Conservation (phyloP, 1,140 invertebrate genomes). For the Halyomorpha halys region DNA sequence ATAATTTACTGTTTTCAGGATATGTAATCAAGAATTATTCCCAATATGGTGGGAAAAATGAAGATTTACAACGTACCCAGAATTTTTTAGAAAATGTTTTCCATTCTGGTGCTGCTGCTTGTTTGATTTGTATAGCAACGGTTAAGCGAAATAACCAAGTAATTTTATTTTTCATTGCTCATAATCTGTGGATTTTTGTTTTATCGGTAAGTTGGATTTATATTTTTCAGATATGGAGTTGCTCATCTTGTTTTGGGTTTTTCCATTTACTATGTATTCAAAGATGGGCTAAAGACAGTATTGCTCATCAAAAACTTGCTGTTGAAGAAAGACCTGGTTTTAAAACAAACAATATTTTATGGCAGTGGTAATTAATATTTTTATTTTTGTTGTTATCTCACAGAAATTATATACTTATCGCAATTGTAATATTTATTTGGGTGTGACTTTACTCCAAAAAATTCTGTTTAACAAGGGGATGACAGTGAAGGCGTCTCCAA, state of each 20-base stretch:
- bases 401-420: too few species aligned
- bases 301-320: conserved; percentile 54
- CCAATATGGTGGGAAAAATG: conserved; percentile 35
- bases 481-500: too few species aligned
- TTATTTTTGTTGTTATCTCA: not conserved
- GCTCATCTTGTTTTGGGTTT: conserved; percentile 62
- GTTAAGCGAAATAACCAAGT: conserved; percentile 71
- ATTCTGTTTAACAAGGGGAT: too few species aligned
- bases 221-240: conserved; percentile 67
- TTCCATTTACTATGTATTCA: conserved; percentile 85
- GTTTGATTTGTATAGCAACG: conserved; percentile 83
- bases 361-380: conserved; percentile 25
- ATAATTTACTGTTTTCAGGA: conserved; percentile 28
- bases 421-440: too few species aligned
- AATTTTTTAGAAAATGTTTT: conserved; percentile 63
- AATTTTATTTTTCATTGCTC: conserved; percentile 30
- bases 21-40: conserved; percentile 40
- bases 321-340: conserved; percentile 37
- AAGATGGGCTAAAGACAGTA: conserved; percentile 83
- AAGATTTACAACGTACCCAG: conserved; percentile 48
- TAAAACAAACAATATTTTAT: conserved; percentile 19
- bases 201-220: conserved; percentile 16
- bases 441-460: too few species aligned
- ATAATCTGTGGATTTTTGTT: not conserved
- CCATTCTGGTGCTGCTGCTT: conserved; percentile 66